Conservation (phyloP, 2,888 invertebrate genomes). For the Lithophane ornitopus region DNA sequence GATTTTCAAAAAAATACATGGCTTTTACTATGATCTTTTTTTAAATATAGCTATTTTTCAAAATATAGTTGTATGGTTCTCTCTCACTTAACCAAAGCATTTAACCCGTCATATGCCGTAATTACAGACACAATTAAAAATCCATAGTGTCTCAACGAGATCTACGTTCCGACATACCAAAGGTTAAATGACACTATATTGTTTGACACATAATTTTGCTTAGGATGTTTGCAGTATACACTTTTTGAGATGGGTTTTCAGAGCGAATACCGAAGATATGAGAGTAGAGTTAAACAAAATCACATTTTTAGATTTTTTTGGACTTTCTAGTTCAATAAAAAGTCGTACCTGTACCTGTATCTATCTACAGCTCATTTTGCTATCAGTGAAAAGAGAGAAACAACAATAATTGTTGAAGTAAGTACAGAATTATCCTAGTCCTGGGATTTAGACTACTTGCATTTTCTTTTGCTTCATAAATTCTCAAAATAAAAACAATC, state of each 20-base stretch:
- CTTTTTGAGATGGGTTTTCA: background rate
- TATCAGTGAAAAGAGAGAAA: background rate
- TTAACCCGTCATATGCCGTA: too few species aligned
- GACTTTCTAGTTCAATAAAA: too few species aligned
- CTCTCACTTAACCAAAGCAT: background rate
- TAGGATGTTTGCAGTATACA: too few species aligned
- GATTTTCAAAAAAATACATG: background rate
- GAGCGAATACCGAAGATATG: background rate
- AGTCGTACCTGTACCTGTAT: too few species aligned
- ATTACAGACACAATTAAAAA: too few species aligned
- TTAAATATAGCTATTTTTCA: background rate
- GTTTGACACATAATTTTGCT: too few species aligned
- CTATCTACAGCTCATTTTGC: background rate
- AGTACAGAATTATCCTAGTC: background rate
- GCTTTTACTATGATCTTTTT: background rate
- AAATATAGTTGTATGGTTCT: background rate
- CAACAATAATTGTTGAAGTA: background rate
- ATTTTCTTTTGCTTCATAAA: background rate
- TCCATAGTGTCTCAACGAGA: too few species aligned
- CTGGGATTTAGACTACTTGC: background rate
- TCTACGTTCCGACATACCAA: too few species aligned
- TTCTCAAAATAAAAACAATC: background rate
- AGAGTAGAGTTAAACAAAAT: background rate
- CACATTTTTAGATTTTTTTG: too few species aligned
- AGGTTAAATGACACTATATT: background rate